A percentile compares a stretch with the other conserved stretches of the same genome.
phyloP scores from a whole-genome alignment of 2,113 vertebrate genomes.

The Dasyurus viverrinus region DNA sequence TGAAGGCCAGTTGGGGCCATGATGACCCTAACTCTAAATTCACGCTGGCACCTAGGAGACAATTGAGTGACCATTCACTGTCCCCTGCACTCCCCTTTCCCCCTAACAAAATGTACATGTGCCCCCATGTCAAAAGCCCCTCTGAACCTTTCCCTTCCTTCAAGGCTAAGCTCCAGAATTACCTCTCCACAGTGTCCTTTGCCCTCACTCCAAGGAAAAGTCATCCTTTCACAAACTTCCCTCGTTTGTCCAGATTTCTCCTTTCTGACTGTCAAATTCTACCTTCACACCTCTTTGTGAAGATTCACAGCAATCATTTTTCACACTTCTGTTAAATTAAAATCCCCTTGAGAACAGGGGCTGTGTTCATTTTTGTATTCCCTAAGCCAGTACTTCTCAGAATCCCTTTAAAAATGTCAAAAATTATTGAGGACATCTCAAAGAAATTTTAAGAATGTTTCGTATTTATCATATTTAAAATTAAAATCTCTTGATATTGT shows the following conservation, averaged over 20 bases:
- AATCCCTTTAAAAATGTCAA: background rate
- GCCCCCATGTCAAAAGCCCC: too few relatives aligned
- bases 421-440: background rate
- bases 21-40: too few relatives aligned
- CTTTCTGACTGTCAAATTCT: background rate
- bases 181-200: too few relatives aligned
- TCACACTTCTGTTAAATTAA: background rate
- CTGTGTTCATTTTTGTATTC: background rate
- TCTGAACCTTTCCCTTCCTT: background rate
- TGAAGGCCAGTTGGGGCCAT: too few relatives aligned
- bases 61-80: background rate
- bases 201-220: too few relatives aligned
- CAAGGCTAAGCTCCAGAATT: too few relatives aligned
- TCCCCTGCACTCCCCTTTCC: too few relatives aligned
- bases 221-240: background rate
- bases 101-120: too few relatives aligned
- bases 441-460: background rate
- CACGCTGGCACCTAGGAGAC: too few relatives aligned
- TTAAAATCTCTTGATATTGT: background rate
- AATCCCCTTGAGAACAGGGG: background rate
- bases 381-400: background rate
- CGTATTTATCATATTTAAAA: background rate
- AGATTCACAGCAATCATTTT: background rate
- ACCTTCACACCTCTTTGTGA: background rate
- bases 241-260: background rate